Evolutionary conservation across 2,888 invertebrate genomes (phyloP).

Genomic region (Acronicta leporina): DNA sequence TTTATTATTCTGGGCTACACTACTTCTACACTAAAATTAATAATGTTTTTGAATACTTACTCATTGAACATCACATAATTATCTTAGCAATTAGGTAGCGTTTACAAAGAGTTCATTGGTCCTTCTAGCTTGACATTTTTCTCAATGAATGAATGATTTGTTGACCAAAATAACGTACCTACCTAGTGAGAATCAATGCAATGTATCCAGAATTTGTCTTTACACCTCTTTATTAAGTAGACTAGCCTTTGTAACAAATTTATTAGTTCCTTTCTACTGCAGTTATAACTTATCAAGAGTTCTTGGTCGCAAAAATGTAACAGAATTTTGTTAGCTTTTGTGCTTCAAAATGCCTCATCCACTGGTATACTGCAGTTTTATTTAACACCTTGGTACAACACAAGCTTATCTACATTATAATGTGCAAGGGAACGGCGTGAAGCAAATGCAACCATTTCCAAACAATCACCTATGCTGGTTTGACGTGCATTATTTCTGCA

Average conservation of each 20-base stretch:
- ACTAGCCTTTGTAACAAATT: neutral
- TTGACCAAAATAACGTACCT: too few relatives aligned
- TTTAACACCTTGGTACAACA: slow-evolving; percentile 44
- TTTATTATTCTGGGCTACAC: too few relatives aligned
- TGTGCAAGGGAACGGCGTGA: slow-evolving; percentile 57
- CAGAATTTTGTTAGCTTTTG: slow-evolving; percentile 10
- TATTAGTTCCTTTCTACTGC: neutral
- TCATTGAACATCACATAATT: too few relatives aligned
- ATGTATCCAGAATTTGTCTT: too few relatives aligned
- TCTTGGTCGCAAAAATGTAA: slow-evolving; percentile 4
- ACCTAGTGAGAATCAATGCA: too few relatives aligned
- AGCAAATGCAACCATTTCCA: slow-evolving; percentile 75
- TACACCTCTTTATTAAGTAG: neutral
- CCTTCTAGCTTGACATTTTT: too few relatives aligned
- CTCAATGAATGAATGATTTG: too few relatives aligned
- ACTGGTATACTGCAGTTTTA: slow-evolving; percentile 36
- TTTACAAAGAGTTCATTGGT: too few relatives aligned
- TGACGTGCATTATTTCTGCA: slow-evolving; percentile 73
- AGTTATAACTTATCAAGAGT: slow-evolving; percentile 21
- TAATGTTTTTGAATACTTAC: too few relatives aligned
- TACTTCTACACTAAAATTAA: too few relatives aligned
- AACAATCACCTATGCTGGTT: slow-evolving; percentile 72
- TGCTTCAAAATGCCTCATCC: slow-evolving; percentile 54
- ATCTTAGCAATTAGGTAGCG: too few relatives aligned
- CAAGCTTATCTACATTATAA: slow-evolving; percentile 56